Evolutionary conservation across 2,888 invertebrate genomes (phyloP).

Genomic region (Ceramica pisi): DNA sequence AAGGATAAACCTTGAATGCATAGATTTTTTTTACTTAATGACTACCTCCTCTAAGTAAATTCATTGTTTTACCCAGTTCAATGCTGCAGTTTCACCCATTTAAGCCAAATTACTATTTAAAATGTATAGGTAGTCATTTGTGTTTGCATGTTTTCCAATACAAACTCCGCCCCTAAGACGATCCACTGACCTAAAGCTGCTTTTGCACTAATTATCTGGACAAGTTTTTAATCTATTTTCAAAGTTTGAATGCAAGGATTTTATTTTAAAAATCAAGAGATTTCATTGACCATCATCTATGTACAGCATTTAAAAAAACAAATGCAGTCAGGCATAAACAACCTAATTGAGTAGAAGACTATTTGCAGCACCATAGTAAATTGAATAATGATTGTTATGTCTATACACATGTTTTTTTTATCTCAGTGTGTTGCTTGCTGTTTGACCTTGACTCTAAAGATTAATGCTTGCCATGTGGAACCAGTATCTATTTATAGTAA

Average conservation of each 20-base stretch:
- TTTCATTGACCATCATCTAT: neutral
- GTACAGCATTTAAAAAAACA: neutral
- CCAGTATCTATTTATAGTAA: neutral
- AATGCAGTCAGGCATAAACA: neutral
- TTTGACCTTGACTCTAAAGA: conserved; percentile 44
- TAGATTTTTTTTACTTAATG: too few relatives aligned
- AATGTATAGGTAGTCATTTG: too few relatives aligned
- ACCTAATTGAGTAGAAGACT: conserved; percentile 7
- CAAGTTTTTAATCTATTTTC: too few relatives aligned
- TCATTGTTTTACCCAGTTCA: neutral
- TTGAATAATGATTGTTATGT: conserved; percentile 17
- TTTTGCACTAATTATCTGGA: too few relatives aligned
- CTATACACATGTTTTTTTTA: conserved; percentile 4
- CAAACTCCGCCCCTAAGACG: too few relatives aligned
- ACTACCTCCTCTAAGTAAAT: neutral
- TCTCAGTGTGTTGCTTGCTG: neutral
- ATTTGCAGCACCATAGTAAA: conserved; percentile 4
- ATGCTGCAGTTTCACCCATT: too few relatives aligned
- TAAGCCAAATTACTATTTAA: too few relatives aligned
- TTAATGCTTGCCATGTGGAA: conserved; percentile 27
- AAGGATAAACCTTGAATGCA: neutral
- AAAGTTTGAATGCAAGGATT: neutral
- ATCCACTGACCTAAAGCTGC: too few relatives aligned
- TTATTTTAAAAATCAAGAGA: neutral
- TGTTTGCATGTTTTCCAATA: too few relatives aligned